Conservation (phyloP, 2,888 invertebrate genomes). For the Spodoptera littoralis region DNA sequence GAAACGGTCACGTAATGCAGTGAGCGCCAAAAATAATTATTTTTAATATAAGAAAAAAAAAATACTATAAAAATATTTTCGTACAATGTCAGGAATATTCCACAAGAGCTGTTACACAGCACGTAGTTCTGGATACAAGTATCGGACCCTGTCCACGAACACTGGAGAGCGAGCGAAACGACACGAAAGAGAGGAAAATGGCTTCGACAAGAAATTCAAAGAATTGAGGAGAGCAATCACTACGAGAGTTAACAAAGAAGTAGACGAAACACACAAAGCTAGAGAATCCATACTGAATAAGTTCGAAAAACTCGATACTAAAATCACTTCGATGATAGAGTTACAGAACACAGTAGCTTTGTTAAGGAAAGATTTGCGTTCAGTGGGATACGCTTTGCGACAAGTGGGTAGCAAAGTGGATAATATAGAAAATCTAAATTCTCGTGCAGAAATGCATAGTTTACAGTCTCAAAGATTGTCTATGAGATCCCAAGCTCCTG, state of each 20-base stretch:
- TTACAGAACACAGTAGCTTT: constrained; percentile 66
- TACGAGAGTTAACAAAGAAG: constrained; percentile 67
- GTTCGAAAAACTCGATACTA: constrained; percentile 70
- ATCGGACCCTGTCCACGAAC: constrained; percentile 79
- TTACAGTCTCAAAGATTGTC: constrained; percentile 60
- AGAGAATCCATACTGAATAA: constrained; percentile 70
- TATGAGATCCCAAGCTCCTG: constrained; percentile 50
- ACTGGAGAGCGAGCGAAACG: constrained; percentile 70
- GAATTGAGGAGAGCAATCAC: constrained; percentile 74
- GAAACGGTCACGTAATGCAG: no score
- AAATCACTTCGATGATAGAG: constrained; percentile 75
- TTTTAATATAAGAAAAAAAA: constrained; percentile 6
- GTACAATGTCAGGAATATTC: constrained; percentile 73
- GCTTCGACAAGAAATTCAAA: constrained; percentile 71
- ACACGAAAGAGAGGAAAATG: constrained; percentile 62
- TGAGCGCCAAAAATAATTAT: background rate
- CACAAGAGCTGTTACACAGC: constrained; percentile 79
- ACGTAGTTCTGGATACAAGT: constrained; percentile 79
- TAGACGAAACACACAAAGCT: constrained; percentile 62
- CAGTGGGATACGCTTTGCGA: constrained; percentile 61
- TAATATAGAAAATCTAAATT: constrained; percentile 61
- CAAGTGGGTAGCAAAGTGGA: constrained; percentile 66
- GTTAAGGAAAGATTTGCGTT: constrained; percentile 65
- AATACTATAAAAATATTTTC: constrained; percentile 11
- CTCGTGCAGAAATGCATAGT: constrained; percentile 15